Base-by-base conservation (phyloP, 1,140 invertebrate species). In the Rhopalosiphum padi region DNA sequence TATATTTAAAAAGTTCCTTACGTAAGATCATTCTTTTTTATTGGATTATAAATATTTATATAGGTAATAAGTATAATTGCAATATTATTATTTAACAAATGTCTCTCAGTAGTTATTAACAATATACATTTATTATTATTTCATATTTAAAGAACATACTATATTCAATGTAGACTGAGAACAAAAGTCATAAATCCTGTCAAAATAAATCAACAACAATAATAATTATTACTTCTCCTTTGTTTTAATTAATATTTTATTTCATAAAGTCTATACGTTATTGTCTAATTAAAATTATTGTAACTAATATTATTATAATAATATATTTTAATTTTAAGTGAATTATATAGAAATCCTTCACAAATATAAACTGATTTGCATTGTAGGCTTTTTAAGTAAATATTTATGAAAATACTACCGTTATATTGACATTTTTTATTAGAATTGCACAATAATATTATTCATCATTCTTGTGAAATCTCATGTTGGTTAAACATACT, bases 31-130 rank as follows among this genome's bases (percentile, higher is more conserved):
- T 68, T n/a, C 11, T 68, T 68, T 68, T 68, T 68, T 68, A 68
- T 68, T 68, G 23, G 15, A 68, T 68, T n/a, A 68, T 30, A n/a
- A n/a, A n/a, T 30, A 46, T 46, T 4, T 68, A 18, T 68, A 18
- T 68, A 68, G 30, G 60, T n/a, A 68, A 68, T n/a, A 68, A 68
- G 30, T 68, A 18, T 68, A 68, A n/a, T 18, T n/a, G 4, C 4
- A 68, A 68, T 68, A 68, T 68, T 68, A 68, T 68, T 68, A 68
- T 68, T 68, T 68, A 68, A 68, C 60, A 68, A n/a, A 68, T 68
- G 15, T 68, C 60, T 68, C 60, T n/a, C 30, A n/a, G 30, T 6
- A n/a, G 60, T n/a, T n/a, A n/a, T 68, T n/a, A 68, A 68, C 11
- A 68, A 68, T 60, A n/a, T n/a, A 68, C 30, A 68, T 68, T 30